A percentile compares a stretch with the other conserved stretches of the same genome.
These are phyloP conservation scores for Lysandra bellargus DNA, from an alignment of 2,888 invertebrate genomes.

Conservation along the genomic window DNA sequence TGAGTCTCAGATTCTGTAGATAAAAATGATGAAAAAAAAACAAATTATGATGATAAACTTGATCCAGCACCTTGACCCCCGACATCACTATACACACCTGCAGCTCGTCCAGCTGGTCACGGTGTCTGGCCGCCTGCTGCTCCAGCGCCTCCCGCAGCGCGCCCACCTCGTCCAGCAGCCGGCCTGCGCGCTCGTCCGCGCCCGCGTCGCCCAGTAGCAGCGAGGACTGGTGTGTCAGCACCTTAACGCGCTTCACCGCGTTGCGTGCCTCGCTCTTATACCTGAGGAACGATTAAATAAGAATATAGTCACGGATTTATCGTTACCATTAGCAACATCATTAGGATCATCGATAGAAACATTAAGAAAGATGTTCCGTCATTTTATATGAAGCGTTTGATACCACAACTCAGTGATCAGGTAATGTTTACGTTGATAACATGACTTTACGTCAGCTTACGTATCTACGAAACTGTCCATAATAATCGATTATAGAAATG, in stretches of 20 bases:
- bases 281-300: slow-evolving; percentile 45
- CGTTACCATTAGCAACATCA: background rate
- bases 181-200: slow-evolving; percentile 75
- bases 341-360: background rate
- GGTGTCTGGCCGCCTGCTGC: slow-evolving; percentile 79
- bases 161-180: slow-evolving; percentile 83
- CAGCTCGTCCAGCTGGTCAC: slow-evolving; percentile 79
- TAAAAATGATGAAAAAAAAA: too few species aligned
- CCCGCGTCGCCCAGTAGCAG: slow-evolving; percentile 82
- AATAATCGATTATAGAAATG: background rate
- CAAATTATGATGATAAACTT: too few species aligned
- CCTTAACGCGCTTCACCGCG: slow-evolving; percentile 80
- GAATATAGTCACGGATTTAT: background rate
- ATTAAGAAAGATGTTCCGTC: background rate
- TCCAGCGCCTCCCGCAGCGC: slow-evolving; percentile 81
- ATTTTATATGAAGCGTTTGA: background rate
- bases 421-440: background rate
- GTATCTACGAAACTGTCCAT: too few species aligned
- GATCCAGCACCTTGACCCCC: too few species aligned
- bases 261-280: slow-evolving; percentile 79
- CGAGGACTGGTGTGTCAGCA: slow-evolving; percentile 85
- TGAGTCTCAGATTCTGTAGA: too few species aligned
- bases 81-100: slow-evolving; percentile 64
- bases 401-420: background rate
- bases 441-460: background rate